Evolutionary conservation across 2,113 vertebrate species (phyloP).

Genomic region (Cottus gobio): DNA sequence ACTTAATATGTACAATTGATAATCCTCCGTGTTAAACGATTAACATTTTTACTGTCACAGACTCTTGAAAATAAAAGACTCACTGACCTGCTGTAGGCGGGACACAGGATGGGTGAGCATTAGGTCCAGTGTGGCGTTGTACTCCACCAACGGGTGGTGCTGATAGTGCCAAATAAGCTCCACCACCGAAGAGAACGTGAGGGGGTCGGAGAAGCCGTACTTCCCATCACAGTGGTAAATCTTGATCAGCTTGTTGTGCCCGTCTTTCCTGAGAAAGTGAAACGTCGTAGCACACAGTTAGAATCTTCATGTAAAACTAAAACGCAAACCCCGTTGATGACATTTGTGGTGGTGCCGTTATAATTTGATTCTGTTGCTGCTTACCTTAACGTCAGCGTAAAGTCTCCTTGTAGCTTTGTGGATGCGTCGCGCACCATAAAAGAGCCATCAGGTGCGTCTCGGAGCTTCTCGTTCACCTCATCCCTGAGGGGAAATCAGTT

Average conservation of each 20-base stretch:
- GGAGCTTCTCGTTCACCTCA: conserved; percentile 95
- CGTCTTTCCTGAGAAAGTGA: conserved; percentile 88
- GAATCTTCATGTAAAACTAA: neutral
- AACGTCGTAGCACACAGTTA: neutral
- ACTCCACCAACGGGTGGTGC: conserved; percentile 94
- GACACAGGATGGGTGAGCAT: conserved; percentile 93
- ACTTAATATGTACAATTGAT: neutral
- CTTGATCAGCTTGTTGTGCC: conserved; percentile 96
- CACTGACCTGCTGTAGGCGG: conserved; percentile 90
- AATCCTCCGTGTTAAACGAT: neutral
- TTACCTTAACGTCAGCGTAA: conserved; percentile 93
- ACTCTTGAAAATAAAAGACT: neutral
- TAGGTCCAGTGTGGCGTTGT: conserved; percentile 95
- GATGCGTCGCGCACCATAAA: conserved; percentile 96
- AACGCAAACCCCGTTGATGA: neutral
- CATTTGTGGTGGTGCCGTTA: neutral
- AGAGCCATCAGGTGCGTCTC: conserved; percentile 93
- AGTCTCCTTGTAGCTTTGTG: conserved; percentile 95
- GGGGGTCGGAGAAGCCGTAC: conserved; percentile 95
- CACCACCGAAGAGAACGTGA: conserved; percentile 94
- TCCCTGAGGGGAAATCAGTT: conserved; percentile 83
- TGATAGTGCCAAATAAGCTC: conserved; percentile 96
- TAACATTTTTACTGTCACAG: neutral
- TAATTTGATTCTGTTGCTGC: neutral
- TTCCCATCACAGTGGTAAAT: conserved; percentile 95